phyloP scores from a whole-genome alignment of 1,140 invertebrate species.

The Papilio helenus region DNA sequence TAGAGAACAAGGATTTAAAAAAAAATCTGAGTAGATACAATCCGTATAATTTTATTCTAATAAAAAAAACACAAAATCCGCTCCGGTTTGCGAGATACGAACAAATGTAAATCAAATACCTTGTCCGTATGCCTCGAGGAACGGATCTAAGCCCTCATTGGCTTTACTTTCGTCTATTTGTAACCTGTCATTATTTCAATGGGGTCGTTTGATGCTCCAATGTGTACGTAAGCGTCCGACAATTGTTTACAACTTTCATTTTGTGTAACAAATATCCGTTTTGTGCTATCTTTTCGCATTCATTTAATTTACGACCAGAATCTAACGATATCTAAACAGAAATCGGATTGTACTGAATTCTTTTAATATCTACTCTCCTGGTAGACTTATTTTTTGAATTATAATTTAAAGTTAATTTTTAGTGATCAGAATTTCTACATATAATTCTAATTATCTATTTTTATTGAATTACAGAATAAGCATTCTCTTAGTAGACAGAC shows the following conservation, averaged over 20 bases:
- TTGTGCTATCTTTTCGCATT: constrained; percentile 42
- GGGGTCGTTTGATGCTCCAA: constrained; percentile 65
- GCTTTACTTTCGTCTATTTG: constrained; percentile 73
- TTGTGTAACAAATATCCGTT: constrained; percentile 48
- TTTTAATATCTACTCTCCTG: too few relatives aligned
- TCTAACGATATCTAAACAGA: background rate
- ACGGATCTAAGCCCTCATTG: constrained; percentile 57
- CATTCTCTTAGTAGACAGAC: too few relatives aligned
- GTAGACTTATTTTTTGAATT: too few relatives aligned
- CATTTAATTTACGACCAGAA: constrained; percentile 3
- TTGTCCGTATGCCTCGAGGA: constrained; percentile 20
- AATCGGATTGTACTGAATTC: background rate
- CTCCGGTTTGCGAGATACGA: constrained; percentile 13
- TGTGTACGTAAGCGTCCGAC: constrained; percentile 50
- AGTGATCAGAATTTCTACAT: too few relatives aligned
- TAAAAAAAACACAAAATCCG: constrained; percentile 3
- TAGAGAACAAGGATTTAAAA: too few relatives aligned
- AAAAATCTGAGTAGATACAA: too few relatives aligned
- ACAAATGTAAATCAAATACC: constrained; percentile 33
- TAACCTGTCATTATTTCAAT: constrained; percentile 71
- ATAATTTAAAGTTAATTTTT: too few relatives aligned
- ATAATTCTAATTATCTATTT: too few relatives aligned
- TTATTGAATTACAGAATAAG: too few relatives aligned
- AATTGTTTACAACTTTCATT: constrained; percentile 63
- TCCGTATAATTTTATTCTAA: background rate